Conservation (phyloP, 2,888 invertebrate species). For the Zaprionus lineosus region DNA sequence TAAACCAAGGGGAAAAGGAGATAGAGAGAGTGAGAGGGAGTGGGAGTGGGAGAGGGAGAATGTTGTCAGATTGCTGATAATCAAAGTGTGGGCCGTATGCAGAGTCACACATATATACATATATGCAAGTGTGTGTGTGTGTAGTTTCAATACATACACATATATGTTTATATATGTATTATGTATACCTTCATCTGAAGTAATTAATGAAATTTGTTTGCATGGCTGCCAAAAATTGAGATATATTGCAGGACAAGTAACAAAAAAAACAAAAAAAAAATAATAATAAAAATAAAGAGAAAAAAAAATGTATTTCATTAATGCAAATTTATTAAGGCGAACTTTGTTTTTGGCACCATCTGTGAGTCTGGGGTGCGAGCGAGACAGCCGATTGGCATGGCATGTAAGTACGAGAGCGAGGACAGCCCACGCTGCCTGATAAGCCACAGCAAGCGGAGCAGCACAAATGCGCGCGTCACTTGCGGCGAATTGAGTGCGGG, state of each 20-base stretch:
- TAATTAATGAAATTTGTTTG: slow-evolving; percentile 62
- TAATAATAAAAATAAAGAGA: neutral
- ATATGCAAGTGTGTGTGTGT: neutral
- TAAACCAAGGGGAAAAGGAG: too few species aligned
- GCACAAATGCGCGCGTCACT: slow-evolving; percentile 44
- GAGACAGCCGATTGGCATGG: neutral
- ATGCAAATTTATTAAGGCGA: slow-evolving; percentile 47
- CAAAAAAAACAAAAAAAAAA: too few species aligned
- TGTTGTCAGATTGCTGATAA: slow-evolving; percentile 40
- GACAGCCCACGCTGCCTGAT: slow-evolving; percentile 48
- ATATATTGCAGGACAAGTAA: slow-evolving; percentile 34
- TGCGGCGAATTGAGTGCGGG: slow-evolving; percentile 42
- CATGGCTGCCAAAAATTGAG: slow-evolving; percentile 46
- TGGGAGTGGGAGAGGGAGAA: neutral
- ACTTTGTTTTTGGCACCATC: slow-evolving; percentile 15
- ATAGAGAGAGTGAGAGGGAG: neutral
- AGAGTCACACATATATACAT: neutral
- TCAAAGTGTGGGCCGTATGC: slow-evolving; percentile 34
- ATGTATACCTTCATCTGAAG: slow-evolving; percentile 10
- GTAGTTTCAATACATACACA: neutral
- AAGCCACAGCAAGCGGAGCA: slow-evolving; percentile 24
- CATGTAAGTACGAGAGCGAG: slow-evolving; percentile 23
- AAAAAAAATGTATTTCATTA: slow-evolving; percentile 45
- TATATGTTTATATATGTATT: neutral
- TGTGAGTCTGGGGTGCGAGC: slow-evolving; percentile 3